These are phyloP conservation scores for Cygnus buccinator DNA, from an alignment of 2,113 vertebrate genomes.

Conservation along the genomic window DNA sequence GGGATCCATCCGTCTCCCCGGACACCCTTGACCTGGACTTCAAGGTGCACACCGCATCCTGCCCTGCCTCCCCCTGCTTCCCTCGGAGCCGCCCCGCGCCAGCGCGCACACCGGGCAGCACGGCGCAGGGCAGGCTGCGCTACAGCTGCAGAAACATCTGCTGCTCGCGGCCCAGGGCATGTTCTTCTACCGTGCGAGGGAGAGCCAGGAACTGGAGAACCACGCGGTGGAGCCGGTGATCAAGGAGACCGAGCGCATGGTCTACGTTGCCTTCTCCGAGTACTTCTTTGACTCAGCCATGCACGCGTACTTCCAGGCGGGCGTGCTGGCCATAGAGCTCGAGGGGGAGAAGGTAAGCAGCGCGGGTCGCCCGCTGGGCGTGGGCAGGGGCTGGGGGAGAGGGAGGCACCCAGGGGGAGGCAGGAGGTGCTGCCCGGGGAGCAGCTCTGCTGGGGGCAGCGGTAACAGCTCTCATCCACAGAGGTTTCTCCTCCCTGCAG, in stretches of 20 bases:
- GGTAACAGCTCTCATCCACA: fast-evolving
- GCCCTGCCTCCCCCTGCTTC: not conserved
- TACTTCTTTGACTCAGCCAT: slow-evolving; percentile 95
- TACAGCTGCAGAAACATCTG: not conserved
- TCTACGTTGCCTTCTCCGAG: slow-evolving; percentile 91
- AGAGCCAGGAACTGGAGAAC: slow-evolving; percentile 80
- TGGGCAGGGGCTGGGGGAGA: not conserved
- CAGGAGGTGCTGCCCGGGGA: not conserved
- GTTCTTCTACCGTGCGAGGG: slow-evolving; percentile 82
- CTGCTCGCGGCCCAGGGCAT: slow-evolving; percentile 80
- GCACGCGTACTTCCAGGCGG: slow-evolving; percentile 86
- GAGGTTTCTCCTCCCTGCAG: slow-evolving; percentile 62
- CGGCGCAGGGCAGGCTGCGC: fast-evolving
- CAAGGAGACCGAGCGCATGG: slow-evolving; percentile 88
- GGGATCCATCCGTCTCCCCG: slow-evolving; percentile 81
- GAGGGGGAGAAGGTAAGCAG: slow-evolving; percentile 82
- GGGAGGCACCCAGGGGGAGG: not conserved
- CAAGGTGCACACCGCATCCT: slow-evolving; percentile 76
- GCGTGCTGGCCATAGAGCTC: slow-evolving; percentile 82
- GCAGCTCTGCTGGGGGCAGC: not conserved
- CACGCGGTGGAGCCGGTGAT: slow-evolving; percentile 82
- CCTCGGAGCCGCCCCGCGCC: not conserved
- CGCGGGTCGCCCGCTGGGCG: fast-evolving
- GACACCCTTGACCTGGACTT: slow-evolving; percentile 90
- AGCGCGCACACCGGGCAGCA: fast-evolving